These are phyloP conservation scores for Thymelicus sylvestris DNA, from an alignment of 2,888 invertebrate species.

Conservation along the genomic window DNA sequence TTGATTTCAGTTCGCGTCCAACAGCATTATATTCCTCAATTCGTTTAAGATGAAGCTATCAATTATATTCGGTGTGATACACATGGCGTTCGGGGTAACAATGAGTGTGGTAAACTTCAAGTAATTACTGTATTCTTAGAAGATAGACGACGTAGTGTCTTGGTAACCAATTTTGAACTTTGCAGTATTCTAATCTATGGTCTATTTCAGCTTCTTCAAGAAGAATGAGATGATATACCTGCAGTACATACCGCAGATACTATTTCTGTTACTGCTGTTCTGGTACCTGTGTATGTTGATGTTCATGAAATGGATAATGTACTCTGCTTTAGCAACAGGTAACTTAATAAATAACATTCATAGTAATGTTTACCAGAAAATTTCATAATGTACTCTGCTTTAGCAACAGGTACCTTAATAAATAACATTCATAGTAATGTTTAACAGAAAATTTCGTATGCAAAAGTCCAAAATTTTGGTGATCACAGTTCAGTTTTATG, in stretches of 20 bases:
- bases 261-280: constrained; percentile 88
- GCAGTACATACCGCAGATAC: constrained; percentile 89
- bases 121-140: constrained; percentile 84
- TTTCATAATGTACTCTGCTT: constrained; percentile 76
- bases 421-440: no score
- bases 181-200: constrained; percentile 35
- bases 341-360: constrained; percentile 24
- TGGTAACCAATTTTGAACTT: constrained; percentile 41
- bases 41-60: constrained; percentile 91
- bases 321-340: constrained; percentile 73
- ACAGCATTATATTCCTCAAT: constrained; percentile 89
- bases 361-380: no score
- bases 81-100: constrained; percentile 90
- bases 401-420: constrained; percentile 58
- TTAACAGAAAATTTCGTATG: no score
- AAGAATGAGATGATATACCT: constrained; percentile 79
- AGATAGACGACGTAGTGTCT: constrained; percentile 60
- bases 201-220: constrained; percentile 75
- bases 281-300: constrained; percentile 88
- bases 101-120: constrained; percentile 86
- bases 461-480: background rate
- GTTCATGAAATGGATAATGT: constrained; percentile 89
- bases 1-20: constrained; percentile 79
- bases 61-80: constrained; percentile 88
- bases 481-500: no score